Conservation (phyloP, 2,113 vertebrate species). For the Neomonachus schauinslandi region DNA sequence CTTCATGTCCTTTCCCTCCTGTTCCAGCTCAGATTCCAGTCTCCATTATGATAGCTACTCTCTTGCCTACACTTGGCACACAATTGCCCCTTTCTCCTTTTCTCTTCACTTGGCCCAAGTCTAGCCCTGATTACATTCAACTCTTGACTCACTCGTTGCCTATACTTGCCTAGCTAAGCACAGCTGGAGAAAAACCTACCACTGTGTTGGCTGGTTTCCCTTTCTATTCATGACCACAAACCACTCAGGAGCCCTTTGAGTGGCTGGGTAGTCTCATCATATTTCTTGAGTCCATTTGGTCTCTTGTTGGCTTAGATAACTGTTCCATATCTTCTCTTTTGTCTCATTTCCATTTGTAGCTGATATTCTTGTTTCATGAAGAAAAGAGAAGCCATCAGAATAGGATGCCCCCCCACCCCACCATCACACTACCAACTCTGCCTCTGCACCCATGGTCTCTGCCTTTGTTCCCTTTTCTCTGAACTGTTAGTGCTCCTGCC, state of each 20-base stretch:
- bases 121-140: neutral
- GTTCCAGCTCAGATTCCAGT: neutral
- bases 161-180: neutral
- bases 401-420: fast-evolving
- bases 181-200: neutral
- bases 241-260: neutral
- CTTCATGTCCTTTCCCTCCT: neutral
- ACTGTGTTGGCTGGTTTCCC: neutral
- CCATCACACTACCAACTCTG: neutral
- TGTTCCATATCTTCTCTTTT: neutral
- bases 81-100: neutral
- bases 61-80: neutral
- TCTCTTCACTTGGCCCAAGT: neutral
- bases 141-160: neutral
- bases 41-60: neutral
- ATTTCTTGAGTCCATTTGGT: neutral
- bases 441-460: neutral
- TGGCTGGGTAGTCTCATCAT: neutral
- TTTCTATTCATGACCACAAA: neutral
- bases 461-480: neutral
- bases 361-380: neutral
- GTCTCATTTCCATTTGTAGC: neutral
- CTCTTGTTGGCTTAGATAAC: neutral
- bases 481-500: neutral
- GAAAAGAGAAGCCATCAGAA: conserved; percentile 29